Evolutionary conservation across 2,113 vertebrate species (phyloP).

Genomic region (Ptychochromis oligacanthus): DNA sequence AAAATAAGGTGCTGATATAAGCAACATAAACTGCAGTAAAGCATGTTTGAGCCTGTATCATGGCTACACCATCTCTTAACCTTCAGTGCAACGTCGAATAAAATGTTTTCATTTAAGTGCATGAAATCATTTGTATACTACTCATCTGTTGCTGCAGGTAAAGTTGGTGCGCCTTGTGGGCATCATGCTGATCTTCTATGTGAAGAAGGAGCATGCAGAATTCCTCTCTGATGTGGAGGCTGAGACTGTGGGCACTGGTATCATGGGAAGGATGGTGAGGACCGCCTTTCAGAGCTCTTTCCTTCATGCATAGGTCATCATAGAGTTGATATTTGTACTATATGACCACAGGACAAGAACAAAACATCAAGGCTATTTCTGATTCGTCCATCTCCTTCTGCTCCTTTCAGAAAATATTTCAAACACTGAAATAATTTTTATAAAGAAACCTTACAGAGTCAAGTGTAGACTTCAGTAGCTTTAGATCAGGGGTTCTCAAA

Average conservation of each 20-base stretch:
- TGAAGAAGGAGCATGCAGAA: constrained; percentile 88
- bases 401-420: background rate
- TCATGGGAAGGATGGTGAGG: constrained; percentile 98
- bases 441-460: background rate
- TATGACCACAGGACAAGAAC: background rate
- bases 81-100: background rate
- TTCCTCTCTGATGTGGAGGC: constrained; percentile 89
- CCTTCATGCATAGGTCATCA: background rate
- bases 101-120: background rate
- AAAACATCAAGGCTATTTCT: background rate
- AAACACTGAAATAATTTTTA: background rate
- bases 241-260: constrained; percentile 95
- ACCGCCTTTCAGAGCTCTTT: background rate
- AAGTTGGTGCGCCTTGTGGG: constrained; percentile 92
- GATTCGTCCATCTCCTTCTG: background rate
- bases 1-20: background rate
- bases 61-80: background rate
- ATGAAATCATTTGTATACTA: background rate
- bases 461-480: background rate
- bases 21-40: background rate
- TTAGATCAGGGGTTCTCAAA: background rate
- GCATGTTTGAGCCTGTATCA: background rate
- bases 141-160: constrained; percentile 78
- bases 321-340: background rate
- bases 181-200: constrained; percentile 93